These are phyloP conservation scores for Apodemus agrarius DNA, from an alignment of 2,797 vertebrate species.

Conservation along the genomic window DNA sequence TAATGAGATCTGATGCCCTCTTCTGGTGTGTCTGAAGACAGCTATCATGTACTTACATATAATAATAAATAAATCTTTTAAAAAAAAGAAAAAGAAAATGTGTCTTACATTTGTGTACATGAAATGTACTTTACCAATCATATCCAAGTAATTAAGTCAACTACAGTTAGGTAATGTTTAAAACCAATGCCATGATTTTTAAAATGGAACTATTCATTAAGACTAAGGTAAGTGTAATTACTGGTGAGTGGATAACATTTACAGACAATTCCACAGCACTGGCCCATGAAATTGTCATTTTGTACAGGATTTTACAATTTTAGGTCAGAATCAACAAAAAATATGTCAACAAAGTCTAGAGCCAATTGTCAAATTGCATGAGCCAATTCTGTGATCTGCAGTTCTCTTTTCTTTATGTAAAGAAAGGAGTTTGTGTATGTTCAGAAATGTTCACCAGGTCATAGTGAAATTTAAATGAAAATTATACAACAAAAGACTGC, in stretches of 20 bases:
- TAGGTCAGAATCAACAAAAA: background rate
- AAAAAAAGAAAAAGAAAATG: conserved; percentile 23
- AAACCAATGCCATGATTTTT: background rate
- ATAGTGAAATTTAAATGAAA: conserved; percentile 12
- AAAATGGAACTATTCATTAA: background rate
- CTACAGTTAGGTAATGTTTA: conserved; percentile 30
- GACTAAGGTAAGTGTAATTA: background rate
- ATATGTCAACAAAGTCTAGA: background rate
- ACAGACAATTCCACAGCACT: background rate
- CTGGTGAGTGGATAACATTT: background rate
- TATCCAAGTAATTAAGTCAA: background rate
- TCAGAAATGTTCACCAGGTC: background rate
- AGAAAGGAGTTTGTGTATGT: background rate
- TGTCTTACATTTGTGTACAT: background rate
- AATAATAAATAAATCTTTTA: no score
- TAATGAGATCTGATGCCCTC: no score
- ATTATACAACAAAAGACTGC: background rate
- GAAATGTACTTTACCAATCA: conserved; percentile 24
- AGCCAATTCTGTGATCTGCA: background rate
- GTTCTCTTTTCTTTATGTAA: background rate
- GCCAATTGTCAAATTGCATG: background rate
- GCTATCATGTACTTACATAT: no score
- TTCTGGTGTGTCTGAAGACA: no score
- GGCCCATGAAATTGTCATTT: background rate
- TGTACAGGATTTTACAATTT: background rate